Percentiles rank a stretch among this genome's conserved stretches.
Conservation (phyloP, 2,888 invertebrate genomes). For the Kryphioiulus occultus region DNA sequence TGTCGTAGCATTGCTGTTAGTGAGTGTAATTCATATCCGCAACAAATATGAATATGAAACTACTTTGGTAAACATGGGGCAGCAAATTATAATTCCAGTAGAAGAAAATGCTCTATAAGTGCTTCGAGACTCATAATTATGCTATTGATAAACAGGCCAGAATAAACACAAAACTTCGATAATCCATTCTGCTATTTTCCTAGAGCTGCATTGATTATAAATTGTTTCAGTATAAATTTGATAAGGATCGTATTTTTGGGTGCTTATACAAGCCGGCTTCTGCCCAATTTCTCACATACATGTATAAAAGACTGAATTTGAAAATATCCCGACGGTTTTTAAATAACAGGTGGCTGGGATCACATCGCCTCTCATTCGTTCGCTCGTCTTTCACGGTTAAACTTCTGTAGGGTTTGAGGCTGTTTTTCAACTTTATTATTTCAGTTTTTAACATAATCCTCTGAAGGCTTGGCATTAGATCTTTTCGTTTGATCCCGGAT, state of each 20-base stretch:
- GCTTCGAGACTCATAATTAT: too few relatives aligned
- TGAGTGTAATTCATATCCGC: too few relatives aligned
- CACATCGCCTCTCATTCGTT: background rate
- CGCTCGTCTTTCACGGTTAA: too few relatives aligned
- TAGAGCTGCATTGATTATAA: background rate
- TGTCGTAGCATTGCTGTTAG: too few relatives aligned
- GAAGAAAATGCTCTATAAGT: too few relatives aligned
- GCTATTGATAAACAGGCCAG: background rate
- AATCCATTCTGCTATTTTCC: background rate
- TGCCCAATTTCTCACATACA: background rate
- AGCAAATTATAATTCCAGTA: too few relatives aligned
- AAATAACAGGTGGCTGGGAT: background rate
- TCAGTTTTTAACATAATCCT: background rate
- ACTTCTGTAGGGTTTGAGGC: background rate
- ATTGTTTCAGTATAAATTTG: conserved; percentile 5
- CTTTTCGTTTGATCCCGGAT: background rate
- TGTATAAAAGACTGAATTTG: background rate
- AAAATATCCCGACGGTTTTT: background rate
- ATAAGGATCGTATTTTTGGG: background rate
- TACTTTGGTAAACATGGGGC: too few relatives aligned
- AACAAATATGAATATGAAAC: too few relatives aligned
- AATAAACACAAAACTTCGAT: background rate
- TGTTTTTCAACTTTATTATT: background rate
- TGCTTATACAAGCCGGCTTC: background rate
- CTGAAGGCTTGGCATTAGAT: background rate